Percentiles rank a stretch among this genome's conserved stretches.
phyloP scores from a whole-genome alignment of 2,113 vertebrate species.

The Axis porcinus region DNA sequence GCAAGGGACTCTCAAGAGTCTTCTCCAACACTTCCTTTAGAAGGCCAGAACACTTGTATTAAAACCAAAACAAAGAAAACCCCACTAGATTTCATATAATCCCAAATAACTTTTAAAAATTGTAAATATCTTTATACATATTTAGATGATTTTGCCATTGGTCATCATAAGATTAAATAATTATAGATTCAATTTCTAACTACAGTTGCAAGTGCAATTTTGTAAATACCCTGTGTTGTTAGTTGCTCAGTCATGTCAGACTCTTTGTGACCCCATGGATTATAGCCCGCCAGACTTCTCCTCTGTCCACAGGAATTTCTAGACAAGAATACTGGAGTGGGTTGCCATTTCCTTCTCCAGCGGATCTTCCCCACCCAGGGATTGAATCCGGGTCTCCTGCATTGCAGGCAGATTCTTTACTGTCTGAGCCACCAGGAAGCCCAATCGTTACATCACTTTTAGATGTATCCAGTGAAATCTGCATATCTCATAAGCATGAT shows the following conservation, averaged over 20 bases:
- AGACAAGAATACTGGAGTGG: not conserved
- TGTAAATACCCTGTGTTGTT: not conserved
- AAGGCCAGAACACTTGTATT: not conserved
- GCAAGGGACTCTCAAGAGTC: no score
- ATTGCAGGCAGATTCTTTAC: not conserved
- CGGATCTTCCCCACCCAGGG: not conserved
- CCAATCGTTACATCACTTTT: not conserved
- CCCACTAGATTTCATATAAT: not conserved
- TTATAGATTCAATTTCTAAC: not conserved
- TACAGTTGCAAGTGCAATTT: not conserved
- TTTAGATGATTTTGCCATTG: not conserved
- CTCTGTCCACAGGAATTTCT: not conserved
- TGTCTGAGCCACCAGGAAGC: not conserved
- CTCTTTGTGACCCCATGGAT: not conserved
- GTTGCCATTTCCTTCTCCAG: not conserved
- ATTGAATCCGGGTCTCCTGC: not conserved
- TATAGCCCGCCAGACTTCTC: not conserved
- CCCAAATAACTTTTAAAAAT: not conserved
- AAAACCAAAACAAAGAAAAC: not conserved
- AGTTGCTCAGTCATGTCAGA: not conserved
- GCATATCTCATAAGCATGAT: not conserved
- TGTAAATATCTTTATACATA: not conserved
- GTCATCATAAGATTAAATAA: not conserved
- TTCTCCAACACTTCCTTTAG: no score
- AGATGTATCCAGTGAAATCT: not conserved